Evolutionary conservation across 2,113 vertebrate genomes (phyloP).

Genomic region (Oenanthe melanoleuca): DNA sequence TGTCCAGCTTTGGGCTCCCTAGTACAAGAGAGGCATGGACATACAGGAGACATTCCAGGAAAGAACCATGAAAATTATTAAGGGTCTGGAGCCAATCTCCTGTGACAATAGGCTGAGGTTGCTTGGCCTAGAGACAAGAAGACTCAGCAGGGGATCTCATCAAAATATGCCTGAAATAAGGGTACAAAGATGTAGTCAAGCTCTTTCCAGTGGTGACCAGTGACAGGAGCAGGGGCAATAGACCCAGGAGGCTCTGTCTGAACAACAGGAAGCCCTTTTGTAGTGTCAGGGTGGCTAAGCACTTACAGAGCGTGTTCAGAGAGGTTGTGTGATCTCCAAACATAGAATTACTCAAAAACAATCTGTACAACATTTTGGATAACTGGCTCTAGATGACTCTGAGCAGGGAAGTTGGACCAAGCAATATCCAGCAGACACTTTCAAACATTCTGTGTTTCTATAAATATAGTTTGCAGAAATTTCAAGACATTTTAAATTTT

Average conservation of each 20-base stretch:
- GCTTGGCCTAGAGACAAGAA: fast-evolving
- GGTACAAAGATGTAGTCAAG: neutral
- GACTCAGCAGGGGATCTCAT: fast-evolving
- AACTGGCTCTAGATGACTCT: neutral
- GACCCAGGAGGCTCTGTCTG: neutral
- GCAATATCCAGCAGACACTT: neutral
- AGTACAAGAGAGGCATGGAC: neutral
- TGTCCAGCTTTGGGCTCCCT: neutral
- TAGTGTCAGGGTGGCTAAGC: neutral
- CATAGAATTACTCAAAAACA: neutral
- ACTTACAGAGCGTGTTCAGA: neutral
- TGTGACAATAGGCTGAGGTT: neutral
- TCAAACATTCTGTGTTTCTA: neutral
- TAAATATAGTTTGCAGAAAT: neutral
- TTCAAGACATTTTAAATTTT: neutral
- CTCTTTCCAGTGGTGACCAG: neutral
- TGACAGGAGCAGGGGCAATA: neutral
- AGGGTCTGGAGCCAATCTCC: neutral
- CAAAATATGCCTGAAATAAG: neutral
- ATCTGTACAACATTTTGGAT: neutral
- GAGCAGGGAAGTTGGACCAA: neutral
- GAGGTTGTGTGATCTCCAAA: neutral
- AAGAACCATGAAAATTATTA: neutral
- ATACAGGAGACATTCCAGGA: neutral
- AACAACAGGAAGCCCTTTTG: neutral